Base-by-base conservation (phyloP, 1,140 invertebrate genomes). In the Augochlora pura region DNA sequence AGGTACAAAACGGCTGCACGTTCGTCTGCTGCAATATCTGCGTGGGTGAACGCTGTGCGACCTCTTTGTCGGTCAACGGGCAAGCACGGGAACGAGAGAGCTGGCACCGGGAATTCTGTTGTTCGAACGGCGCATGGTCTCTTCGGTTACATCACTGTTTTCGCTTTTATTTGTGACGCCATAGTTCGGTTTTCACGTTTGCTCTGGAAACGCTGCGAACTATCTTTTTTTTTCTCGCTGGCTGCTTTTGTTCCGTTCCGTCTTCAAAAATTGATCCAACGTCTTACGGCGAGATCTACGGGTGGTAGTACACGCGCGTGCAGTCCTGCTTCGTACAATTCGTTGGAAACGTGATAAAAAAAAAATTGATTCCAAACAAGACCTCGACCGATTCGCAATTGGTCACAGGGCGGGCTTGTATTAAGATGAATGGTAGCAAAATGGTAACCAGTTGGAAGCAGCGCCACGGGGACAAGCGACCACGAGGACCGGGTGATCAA, bases 1-100 rank as follows among this genome's bases (percentile, higher is more conserved):
- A 80, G 83, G 82, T 80, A 84, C 52, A 57, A 70, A 32, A 27
- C 38, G 7, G 25, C 38, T 49, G n/a, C 14, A 59, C 67, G 64
- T 12, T 32, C 52, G 27, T 46, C 39, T 8, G 16, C 39, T 8
- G 16, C 21, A 23, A 68, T 68, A 60, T n/a, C 32, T 27, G 54
- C 49, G 57, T 42, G 23, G 49, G 49, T 42, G 52, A 52, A 75
- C 18, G 6, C 18, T 23, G 38, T 42, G 63, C 16, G 27, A 67
- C 39, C 54, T 49, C 25, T 69, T 57, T 32, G 49, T 54, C 18
- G 49, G 18, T 68, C 46, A 32, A 68, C 46, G 16, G 39, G n/a
- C 23, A 66, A 46, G 25, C 39, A 66, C 39, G 12, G 39, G n/a
- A 12, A 46, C 16, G 18, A 39, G 8, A 57, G 39, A 9, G 8